These are phyloP conservation scores for Hyposoter didymator DNA, from an alignment of 2,888 invertebrate species.

Conservation along the genomic window DNA sequence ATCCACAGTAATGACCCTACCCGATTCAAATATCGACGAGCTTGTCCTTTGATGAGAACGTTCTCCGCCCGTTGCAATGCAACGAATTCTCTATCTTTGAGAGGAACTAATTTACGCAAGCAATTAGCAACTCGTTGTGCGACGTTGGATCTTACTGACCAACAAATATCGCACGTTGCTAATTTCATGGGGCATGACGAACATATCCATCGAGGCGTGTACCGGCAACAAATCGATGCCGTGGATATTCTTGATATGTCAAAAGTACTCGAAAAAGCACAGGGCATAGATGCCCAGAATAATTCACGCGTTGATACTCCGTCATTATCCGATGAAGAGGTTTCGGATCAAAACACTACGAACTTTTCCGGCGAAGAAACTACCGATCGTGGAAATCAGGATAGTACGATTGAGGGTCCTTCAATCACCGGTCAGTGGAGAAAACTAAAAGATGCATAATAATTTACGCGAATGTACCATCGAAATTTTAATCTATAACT, in stretches of 20 bases:
- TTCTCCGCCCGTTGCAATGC: slow-evolving; percentile 58
- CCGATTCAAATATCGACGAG: slow-evolving; percentile 30
- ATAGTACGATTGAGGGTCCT: slow-evolving; percentile 2
- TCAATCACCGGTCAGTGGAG: background rate
- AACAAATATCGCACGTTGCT: slow-evolving; percentile 42
- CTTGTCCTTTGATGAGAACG: slow-evolving; percentile 49
- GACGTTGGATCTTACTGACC: slow-evolving; percentile 56
- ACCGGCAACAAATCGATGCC: slow-evolving; percentile 64
- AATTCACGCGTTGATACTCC: background rate
- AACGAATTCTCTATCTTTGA: slow-evolving; percentile 48
- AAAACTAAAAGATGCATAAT: background rate
- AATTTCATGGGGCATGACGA: slow-evolving; percentile 65
- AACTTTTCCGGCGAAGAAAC: background rate
- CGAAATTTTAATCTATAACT: background rate
- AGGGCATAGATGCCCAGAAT: slow-evolving; percentile 12
- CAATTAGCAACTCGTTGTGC: slow-evolving; percentile 66
- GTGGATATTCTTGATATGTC: slow-evolving; percentile 70
- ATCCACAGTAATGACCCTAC: slow-evolving; percentile 25
- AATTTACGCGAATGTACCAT: background rate
- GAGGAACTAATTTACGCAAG: slow-evolving; percentile 65
- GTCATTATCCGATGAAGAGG: background rate
- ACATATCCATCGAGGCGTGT: slow-evolving; percentile 42
- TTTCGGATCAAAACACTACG: background rate
- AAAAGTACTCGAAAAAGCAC: slow-evolving; percentile 69
- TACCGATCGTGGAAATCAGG: background rate